These are phyloP conservation scores for Diploptera punctata DNA, from an alignment of 2,888 invertebrate species.

Conservation along the genomic window DNA sequence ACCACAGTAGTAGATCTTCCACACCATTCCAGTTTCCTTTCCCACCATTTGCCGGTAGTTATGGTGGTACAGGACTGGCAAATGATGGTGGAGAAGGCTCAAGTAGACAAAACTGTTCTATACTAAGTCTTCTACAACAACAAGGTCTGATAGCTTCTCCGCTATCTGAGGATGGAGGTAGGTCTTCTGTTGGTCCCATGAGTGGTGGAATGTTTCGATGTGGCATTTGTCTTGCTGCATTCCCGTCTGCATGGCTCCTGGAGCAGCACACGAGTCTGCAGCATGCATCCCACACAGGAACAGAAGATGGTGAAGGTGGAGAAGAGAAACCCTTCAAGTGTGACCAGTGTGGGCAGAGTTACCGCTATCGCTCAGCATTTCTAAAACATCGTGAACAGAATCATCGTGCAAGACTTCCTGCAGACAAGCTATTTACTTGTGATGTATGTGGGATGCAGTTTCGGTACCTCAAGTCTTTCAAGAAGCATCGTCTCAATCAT, in stretches of 20 bases:
- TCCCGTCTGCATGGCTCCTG: constrained; percentile 86
- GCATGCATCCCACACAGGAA: constrained; percentile 62
- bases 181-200: constrained; percentile 42
- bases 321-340: constrained; percentile 91
- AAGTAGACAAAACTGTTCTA: constrained; percentile 38
- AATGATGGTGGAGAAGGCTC: constrained; percentile 51
- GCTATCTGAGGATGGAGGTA: constrained; percentile 39
- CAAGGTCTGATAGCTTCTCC: constrained; percentile 55
- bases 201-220: constrained; percentile 63
- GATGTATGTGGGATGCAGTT: constrained; percentile 94
- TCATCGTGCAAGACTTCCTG: constrained; percentile 84
- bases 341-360: constrained; percentile 90
- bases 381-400: constrained; percentile 88
- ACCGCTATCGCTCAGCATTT: constrained; percentile 85
- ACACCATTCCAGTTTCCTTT: constrained; percentile 66
- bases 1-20: constrained; percentile 58
- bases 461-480: constrained; percentile 87
- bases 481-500: constrained; percentile 88
- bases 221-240: constrained; percentile 83
- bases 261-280: constrained; percentile 87
- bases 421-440: constrained; percentile 89
- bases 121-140: constrained; percentile 58
- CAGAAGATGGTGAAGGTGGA: constrained; percentile 43
- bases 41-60: constrained; percentile 57
- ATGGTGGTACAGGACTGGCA: constrained; percentile 59